Conservation (phyloP, 2,797 vertebrate genomes). For the Melanotaenia parkinsoni region DNA sequence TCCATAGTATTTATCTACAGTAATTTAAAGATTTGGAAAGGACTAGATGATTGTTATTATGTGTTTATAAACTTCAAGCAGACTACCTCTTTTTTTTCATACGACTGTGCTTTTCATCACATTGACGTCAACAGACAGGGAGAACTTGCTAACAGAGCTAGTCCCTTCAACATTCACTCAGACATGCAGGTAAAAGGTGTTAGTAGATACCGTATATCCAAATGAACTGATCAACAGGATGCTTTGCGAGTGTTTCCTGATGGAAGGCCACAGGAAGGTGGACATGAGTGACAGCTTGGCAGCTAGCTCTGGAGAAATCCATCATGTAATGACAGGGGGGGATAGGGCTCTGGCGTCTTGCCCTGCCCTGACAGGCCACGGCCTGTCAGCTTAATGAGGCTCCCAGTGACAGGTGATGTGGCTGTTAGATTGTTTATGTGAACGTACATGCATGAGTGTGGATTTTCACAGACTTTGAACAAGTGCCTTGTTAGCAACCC, state of each 20-base stretch:
- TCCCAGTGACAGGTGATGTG: slow-evolving; percentile 76
- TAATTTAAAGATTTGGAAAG: neutral
- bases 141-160: slow-evolving; percentile 20
- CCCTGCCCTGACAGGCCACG: slow-evolving; percentile 75
- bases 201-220: slow-evolving; percentile 44
- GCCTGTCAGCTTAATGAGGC: slow-evolving; percentile 81
- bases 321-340: slow-evolving; percentile 75
- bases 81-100: too few relatives aligned
- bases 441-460: slow-evolving; percentile 30
- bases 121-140: slow-evolving; percentile 14
- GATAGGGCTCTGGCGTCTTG: slow-evolving; percentile 73
- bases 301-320: slow-evolving; percentile 76
- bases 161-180: slow-evolving; percentile 22
- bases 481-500: slow-evolving; percentile 62
- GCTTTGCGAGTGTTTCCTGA: slow-evolving; percentile 74
- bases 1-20: too few relatives aligned
- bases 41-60: too few relatives aligned
- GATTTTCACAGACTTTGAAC: slow-evolving; percentile 54
- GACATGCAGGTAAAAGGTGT: slow-evolving; percentile 29
- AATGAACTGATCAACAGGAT: slow-evolving; percentile 72
- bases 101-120: neutral
- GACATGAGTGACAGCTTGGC: slow-evolving; percentile 78
- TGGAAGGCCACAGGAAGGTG: slow-evolving; percentile 71
- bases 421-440: slow-evolving; percentile 59
- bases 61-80: neutral